These are phyloP conservation scores for Otolemur garnettii DNA, from an alignment of 2,113 vertebrate species.

Conservation along the genomic window DNA sequence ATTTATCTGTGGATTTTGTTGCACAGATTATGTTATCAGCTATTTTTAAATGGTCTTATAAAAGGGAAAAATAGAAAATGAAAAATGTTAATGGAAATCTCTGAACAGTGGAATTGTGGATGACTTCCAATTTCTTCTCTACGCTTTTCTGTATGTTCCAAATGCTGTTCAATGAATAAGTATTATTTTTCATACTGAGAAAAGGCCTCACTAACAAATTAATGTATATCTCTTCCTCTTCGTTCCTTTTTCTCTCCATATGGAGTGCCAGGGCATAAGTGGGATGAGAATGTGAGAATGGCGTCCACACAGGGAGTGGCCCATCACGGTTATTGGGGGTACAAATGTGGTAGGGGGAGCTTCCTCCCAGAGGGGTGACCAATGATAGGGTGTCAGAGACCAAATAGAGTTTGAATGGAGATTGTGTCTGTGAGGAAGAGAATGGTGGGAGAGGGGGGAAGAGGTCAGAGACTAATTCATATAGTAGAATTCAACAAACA, in stretches of 20 bases:
- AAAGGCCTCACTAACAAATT: neutral
- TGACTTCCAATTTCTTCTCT: neutral
- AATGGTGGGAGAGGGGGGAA: neutral
- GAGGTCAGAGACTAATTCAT: neutral
- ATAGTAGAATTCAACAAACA: neutral
- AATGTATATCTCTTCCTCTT: neutral
- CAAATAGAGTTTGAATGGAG: neutral
- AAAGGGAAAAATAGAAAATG: neutral
- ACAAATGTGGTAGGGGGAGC: neutral
- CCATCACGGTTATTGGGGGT: neutral
- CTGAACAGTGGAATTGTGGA: neutral
- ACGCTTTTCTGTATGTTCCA: neutral
- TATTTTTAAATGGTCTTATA: constrained; percentile 11
- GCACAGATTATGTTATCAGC: neutral
- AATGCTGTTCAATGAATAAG: neutral
- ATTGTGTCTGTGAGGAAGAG: neutral
- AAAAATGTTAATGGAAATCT: neutral
- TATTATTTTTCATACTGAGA: neutral
- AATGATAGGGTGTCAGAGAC: neutral
- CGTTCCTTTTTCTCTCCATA: neutral
- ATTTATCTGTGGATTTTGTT: neutral
- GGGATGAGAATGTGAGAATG: neutral
- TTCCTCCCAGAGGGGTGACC: neutral
- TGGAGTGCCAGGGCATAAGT: neutral
- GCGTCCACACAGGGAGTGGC: neutral